A percentile compares a stretch with the other conserved stretches of the same genome.
phyloP scores from a whole-genome alignment of 2,888 invertebrate species.

The Chloroclystis v-ata region DNA sequence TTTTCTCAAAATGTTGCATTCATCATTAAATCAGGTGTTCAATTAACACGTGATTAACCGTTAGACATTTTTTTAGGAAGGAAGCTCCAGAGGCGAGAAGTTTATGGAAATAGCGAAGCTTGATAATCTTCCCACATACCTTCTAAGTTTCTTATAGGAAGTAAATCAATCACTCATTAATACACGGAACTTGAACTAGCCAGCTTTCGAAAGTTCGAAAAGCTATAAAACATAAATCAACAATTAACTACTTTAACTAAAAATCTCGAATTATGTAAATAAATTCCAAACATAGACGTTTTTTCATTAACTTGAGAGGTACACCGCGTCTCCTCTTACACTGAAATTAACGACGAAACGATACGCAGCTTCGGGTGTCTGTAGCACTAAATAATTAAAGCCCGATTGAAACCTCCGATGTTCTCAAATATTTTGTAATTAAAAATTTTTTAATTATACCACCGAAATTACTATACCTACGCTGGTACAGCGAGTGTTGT shows the following conservation, averaged over 20 bases:
- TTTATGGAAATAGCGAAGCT: no score
- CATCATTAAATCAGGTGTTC: no score
- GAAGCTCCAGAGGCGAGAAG: no score
- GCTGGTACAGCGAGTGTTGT: slow-evolving; percentile 22
- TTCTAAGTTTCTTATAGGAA: neutral
- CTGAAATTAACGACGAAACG: slow-evolving; percentile 52
- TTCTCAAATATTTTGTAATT: slow-evolving; percentile 60
- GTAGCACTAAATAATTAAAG: slow-evolving; percentile 59
- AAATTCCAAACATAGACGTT: slow-evolving; percentile 23
- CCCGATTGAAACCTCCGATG: slow-evolving; percentile 55
- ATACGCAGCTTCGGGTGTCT: slow-evolving; percentile 48
- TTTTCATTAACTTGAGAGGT: slow-evolving; percentile 37
- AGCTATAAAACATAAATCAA: slow-evolving; percentile 3
- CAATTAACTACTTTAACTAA: slow-evolving; percentile 7
- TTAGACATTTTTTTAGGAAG: no score
- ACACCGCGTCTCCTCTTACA: slow-evolving; percentile 46
- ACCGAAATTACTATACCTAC: slow-evolving; percentile 38
- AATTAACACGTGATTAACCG: no score
- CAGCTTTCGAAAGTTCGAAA: neutral
- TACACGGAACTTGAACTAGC: neutral
- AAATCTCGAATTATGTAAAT: slow-evolving; percentile 16
- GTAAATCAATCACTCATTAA: slow-evolving; percentile 1
- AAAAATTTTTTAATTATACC: slow-evolving; percentile 58
- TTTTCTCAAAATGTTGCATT: no score
- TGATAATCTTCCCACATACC: no score